These are phyloP conservation scores for Silurus aristotelis DNA, from an alignment of 2,797 vertebrate species.

Conservation along the genomic window DNA sequence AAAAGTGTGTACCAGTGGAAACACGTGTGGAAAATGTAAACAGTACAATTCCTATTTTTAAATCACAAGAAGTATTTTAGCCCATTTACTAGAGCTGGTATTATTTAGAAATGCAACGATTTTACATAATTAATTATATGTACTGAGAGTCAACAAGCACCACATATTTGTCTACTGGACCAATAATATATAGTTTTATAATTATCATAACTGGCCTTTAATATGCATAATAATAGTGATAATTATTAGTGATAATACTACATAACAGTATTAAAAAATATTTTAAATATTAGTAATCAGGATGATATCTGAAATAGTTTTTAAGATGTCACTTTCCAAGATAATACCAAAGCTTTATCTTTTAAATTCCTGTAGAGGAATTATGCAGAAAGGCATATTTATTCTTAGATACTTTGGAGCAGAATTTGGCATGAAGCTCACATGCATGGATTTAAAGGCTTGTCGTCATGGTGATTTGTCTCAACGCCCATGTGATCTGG, in stretches of 20 bases:
- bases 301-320: conserved; percentile 20
- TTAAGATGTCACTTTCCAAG: neutral
- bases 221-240: conserved; percentile 16
- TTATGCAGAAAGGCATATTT: conserved; percentile 32
- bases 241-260: conserved; percentile 27
- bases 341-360: conserved; percentile 16
- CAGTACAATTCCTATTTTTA: neutral
- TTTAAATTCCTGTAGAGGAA: neutral
- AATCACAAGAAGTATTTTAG: neutral
- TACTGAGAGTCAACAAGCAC: neutral
- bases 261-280: neutral
- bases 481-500: conserved; percentile 73
- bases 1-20: too few species aligned
- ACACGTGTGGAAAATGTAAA: too few species aligned
- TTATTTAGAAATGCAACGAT: neutral
- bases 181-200: neutral
- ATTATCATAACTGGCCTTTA: conserved; percentile 22
- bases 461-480: conserved; percentile 81
- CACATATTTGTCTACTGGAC: conserved; percentile 4
- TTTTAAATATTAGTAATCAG: conserved; percentile 33
- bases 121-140: neutral
- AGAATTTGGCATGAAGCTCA: conserved; percentile 53
- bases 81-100: neutral
- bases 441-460: conserved; percentile 57
- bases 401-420: conserved; percentile 48